These are phyloP conservation scores for Zaprionus gabonicus DNA, from an alignment of 1,140 invertebrate genomes.

Conservation along the genomic window DNA sequence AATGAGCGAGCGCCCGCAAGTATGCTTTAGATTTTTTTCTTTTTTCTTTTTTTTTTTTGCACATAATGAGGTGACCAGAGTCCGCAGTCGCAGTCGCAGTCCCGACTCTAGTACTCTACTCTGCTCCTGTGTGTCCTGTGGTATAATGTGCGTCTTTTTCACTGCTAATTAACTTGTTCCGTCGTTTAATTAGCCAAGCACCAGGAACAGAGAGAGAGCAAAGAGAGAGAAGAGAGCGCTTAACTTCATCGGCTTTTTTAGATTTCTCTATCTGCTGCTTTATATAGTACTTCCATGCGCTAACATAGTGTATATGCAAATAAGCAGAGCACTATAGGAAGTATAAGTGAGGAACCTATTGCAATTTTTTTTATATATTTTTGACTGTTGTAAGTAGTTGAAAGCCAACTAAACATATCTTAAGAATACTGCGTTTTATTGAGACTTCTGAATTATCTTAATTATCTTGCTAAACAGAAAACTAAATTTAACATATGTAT, in stretches of 20 bases:
- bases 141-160: conserved; percentile 52
- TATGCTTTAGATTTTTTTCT: conserved; percentile 60
- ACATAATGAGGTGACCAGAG: conserved; percentile 50
- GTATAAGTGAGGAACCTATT: too few species aligned
- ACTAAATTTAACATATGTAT: too few species aligned
- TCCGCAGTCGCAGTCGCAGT: not conserved
- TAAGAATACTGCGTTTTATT: too few species aligned
- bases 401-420: too few species aligned
- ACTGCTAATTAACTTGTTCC: conserved; percentile 80
- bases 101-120: not conserved
- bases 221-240: conserved; percentile 39
- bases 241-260: conserved; percentile 49
- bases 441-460: too few species aligned
- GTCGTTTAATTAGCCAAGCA: conserved; percentile 75
- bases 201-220: conserved; percentile 22
- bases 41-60: not conserved
- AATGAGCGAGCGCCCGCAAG: conserved; percentile 61
- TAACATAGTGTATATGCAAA: not conserved
- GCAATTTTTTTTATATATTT: too few species aligned
- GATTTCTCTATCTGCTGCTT: conserved; percentile 9
- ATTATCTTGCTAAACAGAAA: too few species aligned
- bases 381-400: not conserved
- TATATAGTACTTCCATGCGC: not conserved
- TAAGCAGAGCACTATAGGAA: not conserved
- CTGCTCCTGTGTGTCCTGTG: conserved; percentile 17